Evolutionary conservation across 1,140 invertebrate genomes (phyloP).

Genomic region (Diuraphis noxia): DNA sequence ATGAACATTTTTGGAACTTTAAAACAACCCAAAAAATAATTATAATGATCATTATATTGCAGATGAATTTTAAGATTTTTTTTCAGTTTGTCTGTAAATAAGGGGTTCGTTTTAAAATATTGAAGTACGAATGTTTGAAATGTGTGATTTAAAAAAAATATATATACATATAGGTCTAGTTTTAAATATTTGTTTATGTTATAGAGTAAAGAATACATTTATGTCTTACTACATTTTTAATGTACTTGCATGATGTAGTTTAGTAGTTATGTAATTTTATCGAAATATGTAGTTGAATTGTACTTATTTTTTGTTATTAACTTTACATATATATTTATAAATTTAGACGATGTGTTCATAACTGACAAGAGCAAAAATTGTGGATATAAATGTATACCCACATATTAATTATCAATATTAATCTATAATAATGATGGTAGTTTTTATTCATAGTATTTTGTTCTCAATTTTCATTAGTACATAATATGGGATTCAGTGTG

Average conservation of each 20-base stretch:
- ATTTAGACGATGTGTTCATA: not conserved
- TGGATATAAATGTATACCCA: not conserved
- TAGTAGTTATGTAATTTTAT: not conserved
- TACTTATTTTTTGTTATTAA: not conserved
- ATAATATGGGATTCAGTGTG: not conserved
- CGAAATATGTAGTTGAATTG: not conserved
- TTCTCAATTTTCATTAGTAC: not conserved
- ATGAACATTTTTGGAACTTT: not conserved
- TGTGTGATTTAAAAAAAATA: no score
- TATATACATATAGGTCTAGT: no score
- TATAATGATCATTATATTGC: not conserved
- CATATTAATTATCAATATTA: no score
- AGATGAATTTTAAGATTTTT: not conserved
- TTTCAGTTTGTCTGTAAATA: not conserved
- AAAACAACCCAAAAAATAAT: not conserved
- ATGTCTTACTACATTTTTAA: not conserved
- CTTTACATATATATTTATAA: not conserved
- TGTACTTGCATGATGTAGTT: not conserved
- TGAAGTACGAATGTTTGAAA: not conserved
- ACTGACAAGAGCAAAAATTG: not conserved
- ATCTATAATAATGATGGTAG: no score
- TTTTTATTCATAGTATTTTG: not conserved
- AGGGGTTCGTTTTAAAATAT: not conserved
- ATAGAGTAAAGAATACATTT: no score
- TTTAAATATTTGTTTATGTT: not conserved